Percentiles rank a stretch among this genome's conserved stretches.
These are phyloP conservation scores for Ichneumon xanthorius DNA, from an alignment of 2,888 invertebrate species.

Conservation along the genomic window DNA sequence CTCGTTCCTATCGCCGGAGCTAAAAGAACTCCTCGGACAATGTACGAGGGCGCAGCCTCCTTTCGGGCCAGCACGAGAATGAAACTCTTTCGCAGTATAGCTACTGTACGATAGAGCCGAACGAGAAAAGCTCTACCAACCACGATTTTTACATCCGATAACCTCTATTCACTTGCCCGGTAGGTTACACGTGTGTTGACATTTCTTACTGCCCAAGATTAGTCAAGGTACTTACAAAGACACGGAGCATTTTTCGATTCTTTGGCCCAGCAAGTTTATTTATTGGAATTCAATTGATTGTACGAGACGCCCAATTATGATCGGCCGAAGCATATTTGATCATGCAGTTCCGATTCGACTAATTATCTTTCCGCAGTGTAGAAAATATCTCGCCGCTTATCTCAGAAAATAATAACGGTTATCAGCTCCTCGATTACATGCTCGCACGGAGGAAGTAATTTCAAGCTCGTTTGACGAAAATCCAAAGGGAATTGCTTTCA, in stretches of 20 bases:
- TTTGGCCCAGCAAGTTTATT: not conserved
- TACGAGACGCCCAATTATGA: not conserved
- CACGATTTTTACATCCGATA: slow-evolving; percentile 17
- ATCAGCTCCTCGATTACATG: slow-evolving; percentile 13
- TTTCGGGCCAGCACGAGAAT: slow-evolving; percentile 4
- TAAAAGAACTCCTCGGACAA: slow-evolving; percentile 25
- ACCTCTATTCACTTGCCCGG: not conserved
- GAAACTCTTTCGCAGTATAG: not conserved
- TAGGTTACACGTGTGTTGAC: not conserved
- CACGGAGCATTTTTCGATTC: not conserved
- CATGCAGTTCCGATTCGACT: not conserved
- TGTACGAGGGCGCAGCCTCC: slow-evolving; percentile 5
- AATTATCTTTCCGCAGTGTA: not conserved
- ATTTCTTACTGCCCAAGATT: not conserved
- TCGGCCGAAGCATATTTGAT: not conserved
- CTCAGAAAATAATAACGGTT: not conserved
- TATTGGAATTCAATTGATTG: not conserved
- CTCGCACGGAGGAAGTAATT: slow-evolving; percentile 12
- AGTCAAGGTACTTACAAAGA: not conserved
- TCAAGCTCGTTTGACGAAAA: slow-evolving; percentile 9
- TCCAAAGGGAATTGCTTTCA: slow-evolving; percentile 7
- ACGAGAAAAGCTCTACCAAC: not conserved
- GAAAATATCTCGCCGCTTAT: not conserved
- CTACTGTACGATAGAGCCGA: not conserved
- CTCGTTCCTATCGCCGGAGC: slow-evolving; percentile 37